phyloP scores from a whole-genome alignment of 2,888 invertebrate species.

The Spatulosminthurus flaviceps region DNA sequence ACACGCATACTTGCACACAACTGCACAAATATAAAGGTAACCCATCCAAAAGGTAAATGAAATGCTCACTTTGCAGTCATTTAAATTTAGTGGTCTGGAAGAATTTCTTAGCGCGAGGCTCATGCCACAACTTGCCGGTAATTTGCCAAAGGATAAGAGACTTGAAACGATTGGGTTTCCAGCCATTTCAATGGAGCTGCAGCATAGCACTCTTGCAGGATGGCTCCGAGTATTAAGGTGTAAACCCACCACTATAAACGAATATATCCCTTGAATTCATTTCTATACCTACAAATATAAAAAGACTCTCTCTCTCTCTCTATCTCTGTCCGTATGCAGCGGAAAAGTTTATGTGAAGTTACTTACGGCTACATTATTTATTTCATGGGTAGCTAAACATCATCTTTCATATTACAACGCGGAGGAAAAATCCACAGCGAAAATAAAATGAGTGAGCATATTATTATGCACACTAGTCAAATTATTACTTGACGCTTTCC shows the following conservation, averaged over 20 bases:
- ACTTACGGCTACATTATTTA: constrained; percentile 3
- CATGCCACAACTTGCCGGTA: constrained; percentile 36
- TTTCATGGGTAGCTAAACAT: constrained; percentile 14
- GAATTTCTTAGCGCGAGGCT: constrained; percentile 6
- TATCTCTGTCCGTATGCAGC: no score
- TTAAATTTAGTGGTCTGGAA: constrained; percentile 43
- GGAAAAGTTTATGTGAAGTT: not conserved
- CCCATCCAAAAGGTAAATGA: constrained; percentile 28
- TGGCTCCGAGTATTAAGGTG: no score
- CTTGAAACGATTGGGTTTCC: constrained; percentile 15
- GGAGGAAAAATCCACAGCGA: not conserved
- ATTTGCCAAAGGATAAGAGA: constrained; percentile 35
- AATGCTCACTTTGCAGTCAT: constrained; percentile 42
- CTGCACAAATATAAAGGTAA: constrained; percentile 15
- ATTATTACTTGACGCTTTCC: constrained; percentile 13
- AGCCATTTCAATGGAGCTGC: not conserved
- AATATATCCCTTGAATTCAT: no score
- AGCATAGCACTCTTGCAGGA: no score
- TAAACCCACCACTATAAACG: no score
- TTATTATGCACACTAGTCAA: not conserved
- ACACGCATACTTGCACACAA: not conserved
- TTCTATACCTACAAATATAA: no score
- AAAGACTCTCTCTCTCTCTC: no score
- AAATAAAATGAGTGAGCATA: no score
- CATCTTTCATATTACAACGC: not conserved